These are phyloP conservation scores for Ypsolopha sequella DNA, from an alignment of 2,888 invertebrate species.

Conservation along the genomic window DNA sequence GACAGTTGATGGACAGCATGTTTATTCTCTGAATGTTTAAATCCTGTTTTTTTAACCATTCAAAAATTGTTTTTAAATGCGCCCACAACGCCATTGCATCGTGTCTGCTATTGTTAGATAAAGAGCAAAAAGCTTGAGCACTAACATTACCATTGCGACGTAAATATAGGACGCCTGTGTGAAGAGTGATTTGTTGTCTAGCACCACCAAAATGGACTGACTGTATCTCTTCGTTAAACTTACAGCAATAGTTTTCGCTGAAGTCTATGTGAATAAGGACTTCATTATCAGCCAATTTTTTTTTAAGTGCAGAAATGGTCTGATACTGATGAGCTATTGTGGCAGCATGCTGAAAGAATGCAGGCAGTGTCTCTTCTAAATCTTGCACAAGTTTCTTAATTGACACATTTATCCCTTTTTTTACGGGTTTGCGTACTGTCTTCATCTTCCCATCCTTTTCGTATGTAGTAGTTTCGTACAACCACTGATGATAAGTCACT, in stretches of 20 bases:
- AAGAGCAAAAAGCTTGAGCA: slow-evolving; percentile 9
- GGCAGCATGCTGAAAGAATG: slow-evolving; percentile 9
- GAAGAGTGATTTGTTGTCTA: slow-evolving; percentile 11
- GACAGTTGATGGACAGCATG: slow-evolving; percentile 6
- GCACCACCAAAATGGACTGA: slow-evolving; percentile 14
- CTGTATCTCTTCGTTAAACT: slow-evolving; percentile 13
- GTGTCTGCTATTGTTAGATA: slow-evolving; percentile 12
- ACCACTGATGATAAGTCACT: slow-evolving; percentile 11
- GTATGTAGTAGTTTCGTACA: too few species aligned
- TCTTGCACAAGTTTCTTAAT: slow-evolving; percentile 13
- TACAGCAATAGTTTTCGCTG: slow-evolving; percentile 12
- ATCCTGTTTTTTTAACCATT: slow-evolving; percentile 8
- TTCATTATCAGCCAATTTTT: slow-evolving; percentile 9
- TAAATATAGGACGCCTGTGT: slow-evolving; percentile 10
- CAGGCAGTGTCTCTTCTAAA: slow-evolving; percentile 6
- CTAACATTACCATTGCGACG: neutral
- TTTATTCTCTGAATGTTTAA: slow-evolving; percentile 9
- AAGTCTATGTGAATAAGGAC: slow-evolving; percentile 11
- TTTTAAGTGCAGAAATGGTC: slow-evolving; percentile 10
- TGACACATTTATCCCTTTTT: neutral
- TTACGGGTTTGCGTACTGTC: slow-evolving; percentile 13
- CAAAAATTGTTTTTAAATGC: slow-evolving; percentile 11
- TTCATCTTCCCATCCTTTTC: slow-evolving; percentile 14
- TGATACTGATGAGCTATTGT: slow-evolving; percentile 11
- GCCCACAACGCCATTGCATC: slow-evolving; percentile 13